phyloP scores from a whole-genome alignment of 2,888 invertebrate genomes.

The Drosophila anomelani region DNA sequence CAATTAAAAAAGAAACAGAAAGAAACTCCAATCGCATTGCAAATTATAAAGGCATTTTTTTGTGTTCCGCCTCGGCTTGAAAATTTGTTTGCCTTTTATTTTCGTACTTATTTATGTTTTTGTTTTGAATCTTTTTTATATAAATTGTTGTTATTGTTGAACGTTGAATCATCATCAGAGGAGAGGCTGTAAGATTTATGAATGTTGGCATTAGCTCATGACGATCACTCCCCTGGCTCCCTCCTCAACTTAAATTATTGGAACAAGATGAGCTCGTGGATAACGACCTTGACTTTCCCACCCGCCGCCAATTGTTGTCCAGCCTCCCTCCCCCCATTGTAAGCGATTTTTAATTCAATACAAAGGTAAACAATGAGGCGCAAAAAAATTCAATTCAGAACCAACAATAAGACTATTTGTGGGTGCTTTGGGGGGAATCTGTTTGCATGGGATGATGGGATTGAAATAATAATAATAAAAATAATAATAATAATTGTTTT shows the following conservation, averaged over 20 bases:
- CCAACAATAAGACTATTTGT: slow-evolving; percentile 38
- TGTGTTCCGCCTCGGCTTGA: slow-evolving; percentile 47
- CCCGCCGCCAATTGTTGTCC: slow-evolving; percentile 41
- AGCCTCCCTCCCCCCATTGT: slow-evolving; percentile 46
- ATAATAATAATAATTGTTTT: slow-evolving; percentile 55
- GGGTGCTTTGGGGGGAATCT: not conserved
- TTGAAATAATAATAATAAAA: slow-evolving; percentile 53
- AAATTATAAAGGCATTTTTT: slow-evolving; percentile 54
- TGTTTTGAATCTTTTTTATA: slow-evolving; percentile 13
- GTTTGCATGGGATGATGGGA: slow-evolving; percentile 35
- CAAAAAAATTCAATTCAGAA: slow-evolving; percentile 37
- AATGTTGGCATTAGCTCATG: slow-evolving; percentile 48
- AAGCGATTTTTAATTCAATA: slow-evolving; percentile 71
- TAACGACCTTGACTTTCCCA: slow-evolving; percentile 62
- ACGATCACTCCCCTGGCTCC: slow-evolving; percentile 25
- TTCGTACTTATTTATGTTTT: slow-evolving; percentile 28
- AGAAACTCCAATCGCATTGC: slow-evolving; percentile 30
- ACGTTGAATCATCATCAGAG: slow-evolving; percentile 56
- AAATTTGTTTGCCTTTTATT: slow-evolving; percentile 50
- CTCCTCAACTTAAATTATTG: slow-evolving; percentile 27
- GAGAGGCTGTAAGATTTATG: slow-evolving; percentile 54
- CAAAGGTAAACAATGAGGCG: slow-evolving; percentile 71
- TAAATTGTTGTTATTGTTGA: not conserved
- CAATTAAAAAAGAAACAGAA: slow-evolving; percentile 1
- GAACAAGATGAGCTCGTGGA: slow-evolving; percentile 67